These are phyloP conservation scores for Anser cygnoides DNA, from an alignment of 2,113 vertebrate genomes.

Conservation along the genomic window DNA sequence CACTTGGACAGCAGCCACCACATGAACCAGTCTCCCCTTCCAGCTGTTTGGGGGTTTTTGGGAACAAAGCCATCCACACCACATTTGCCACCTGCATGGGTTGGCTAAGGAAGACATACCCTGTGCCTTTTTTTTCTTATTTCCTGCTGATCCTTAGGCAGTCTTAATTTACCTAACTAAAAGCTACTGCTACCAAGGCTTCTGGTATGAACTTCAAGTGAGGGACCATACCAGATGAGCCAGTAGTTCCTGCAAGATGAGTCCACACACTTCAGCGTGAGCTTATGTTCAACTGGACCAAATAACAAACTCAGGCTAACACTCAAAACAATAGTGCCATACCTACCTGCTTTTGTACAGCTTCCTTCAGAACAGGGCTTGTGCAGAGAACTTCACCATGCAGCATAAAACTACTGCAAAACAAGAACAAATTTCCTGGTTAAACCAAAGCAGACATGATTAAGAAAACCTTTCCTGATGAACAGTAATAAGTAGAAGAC, in stretches of 20 bases:
- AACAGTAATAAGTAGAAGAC: background rate
- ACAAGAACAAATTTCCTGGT: background rate
- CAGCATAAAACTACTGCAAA: background rate
- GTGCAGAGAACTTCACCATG: fast-evolving
- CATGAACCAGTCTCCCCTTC: background rate
- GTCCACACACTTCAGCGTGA: fast-evolving
- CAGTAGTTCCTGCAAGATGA: background rate
- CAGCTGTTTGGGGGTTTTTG: background rate
- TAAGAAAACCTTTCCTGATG: background rate
- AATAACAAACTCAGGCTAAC: background rate
- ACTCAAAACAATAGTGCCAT: fast-evolving
- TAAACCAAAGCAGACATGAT: background rate
- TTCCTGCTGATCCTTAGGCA: background rate
- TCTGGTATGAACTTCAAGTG: too few species aligned
- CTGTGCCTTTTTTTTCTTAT: too few species aligned
- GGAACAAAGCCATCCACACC: background rate
- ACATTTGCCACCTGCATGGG: background rate
- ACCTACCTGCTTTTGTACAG: fast-evolving
- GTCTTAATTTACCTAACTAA: too few species aligned
- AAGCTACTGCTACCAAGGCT: background rate
- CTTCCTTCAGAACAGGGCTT: background rate
- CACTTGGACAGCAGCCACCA: background rate
- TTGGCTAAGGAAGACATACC: background rate
- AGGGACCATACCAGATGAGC: background rate
- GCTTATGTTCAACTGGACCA: background rate